Conservation (phyloP, 2,113 vertebrate genomes). For the Urocynchramus pylzowi region DNA sequence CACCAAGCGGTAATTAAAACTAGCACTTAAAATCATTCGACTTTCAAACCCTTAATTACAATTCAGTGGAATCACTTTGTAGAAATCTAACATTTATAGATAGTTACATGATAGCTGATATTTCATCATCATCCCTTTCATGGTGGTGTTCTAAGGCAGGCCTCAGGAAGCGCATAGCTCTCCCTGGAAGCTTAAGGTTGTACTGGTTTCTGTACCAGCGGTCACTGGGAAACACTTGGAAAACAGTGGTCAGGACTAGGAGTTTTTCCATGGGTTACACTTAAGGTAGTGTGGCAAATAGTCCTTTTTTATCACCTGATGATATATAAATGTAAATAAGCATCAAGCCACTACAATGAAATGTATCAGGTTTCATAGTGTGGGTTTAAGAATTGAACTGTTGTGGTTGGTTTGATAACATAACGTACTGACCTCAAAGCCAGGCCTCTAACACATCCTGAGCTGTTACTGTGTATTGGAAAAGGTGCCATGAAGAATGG, state of each 20-base stretch:
- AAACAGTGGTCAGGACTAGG: not conserved
- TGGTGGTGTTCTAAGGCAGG: not conserved
- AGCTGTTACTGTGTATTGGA: not conserved
- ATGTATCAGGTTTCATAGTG: not conserved
- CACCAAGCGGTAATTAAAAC: conserved; percentile 83
- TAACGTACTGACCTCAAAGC: not conserved
- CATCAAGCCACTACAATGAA: not conserved
- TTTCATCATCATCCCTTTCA: conserved; percentile 59
- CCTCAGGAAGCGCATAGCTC: not conserved
- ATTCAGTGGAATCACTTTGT: conserved; percentile 73
- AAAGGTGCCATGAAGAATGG: not conserved
- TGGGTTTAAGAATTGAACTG: not conserved
- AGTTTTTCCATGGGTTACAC: not conserved
- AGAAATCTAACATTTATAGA: conserved; percentile 72
- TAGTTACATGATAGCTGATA: conserved; percentile 58
- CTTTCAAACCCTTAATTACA: conserved; percentile 82
- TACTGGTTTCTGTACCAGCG: not conserved
- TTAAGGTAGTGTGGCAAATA: not conserved
- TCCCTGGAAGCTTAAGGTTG: not conserved
- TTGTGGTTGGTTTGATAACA: not conserved
- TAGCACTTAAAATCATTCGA: conserved; percentile 81
- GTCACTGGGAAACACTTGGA: not conserved
- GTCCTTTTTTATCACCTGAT: not conserved
- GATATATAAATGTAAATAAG: not conserved
- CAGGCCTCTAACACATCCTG: not conserved